Conservation (phyloP, 2,113 vertebrate genomes). For the Colaptes auratus region DNA sequence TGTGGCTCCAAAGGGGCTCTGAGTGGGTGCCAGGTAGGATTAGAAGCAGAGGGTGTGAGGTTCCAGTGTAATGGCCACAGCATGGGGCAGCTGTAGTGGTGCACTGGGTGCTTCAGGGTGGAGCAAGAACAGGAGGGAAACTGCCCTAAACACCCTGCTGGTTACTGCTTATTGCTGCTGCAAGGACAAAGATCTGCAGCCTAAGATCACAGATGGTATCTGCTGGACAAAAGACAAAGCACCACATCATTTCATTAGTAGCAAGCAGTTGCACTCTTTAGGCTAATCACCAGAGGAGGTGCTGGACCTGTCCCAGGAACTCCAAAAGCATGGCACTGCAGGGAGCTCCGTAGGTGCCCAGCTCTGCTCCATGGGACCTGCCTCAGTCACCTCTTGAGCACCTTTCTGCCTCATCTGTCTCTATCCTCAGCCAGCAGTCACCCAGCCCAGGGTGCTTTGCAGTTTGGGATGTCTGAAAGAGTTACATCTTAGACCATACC, state of each 20-base stretch:
- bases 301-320: not conserved
- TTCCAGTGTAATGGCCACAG: accelerated
- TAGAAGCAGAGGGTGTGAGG: accelerated
- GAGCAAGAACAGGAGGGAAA: not conserved
- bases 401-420: not conserved
- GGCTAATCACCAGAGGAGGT: not conserved
- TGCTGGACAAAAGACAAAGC: not conserved
- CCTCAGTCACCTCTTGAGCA: accelerated
- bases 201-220: not conserved
- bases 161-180: accelerated
- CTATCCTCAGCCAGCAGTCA: not conserved
- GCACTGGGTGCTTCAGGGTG: no score
- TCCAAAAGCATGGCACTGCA: accelerated
- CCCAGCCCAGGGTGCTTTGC: not conserved
- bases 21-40: accelerated
- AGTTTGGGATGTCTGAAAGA: not conserved
- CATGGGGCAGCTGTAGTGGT: accelerated
- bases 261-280: accelerated
- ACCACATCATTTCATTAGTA: not conserved
- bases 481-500: not conserved
- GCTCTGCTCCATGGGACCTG: not conserved
- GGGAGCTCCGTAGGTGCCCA: not conserved
- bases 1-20: not conserved
- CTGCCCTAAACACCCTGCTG: no score
- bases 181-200: not conserved